phyloP scores from a whole-genome alignment of 2,797 vertebrate species.

The Lateolabrax maculatus region DNA sequence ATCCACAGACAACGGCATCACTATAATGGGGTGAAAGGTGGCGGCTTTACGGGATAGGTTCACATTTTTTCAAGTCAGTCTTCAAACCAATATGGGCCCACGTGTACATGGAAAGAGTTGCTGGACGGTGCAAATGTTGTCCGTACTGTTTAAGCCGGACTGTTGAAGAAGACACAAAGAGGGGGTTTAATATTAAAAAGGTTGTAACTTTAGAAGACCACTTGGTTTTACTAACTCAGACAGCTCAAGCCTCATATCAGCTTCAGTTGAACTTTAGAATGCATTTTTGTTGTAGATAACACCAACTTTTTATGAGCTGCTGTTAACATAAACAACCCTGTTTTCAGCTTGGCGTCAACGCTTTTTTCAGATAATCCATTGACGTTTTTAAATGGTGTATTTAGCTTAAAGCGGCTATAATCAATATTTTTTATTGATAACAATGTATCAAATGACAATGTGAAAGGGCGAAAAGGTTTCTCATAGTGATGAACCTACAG shows the following conservation, averaged over 20 bases:
- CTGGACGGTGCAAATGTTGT: background rate
- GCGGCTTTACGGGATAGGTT: conserved; percentile 5
- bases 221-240: background rate
- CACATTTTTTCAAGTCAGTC: background rate
- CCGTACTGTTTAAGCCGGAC: too few species aligned
- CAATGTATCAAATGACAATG: background rate
- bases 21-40: conserved; percentile 41
- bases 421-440: background rate
- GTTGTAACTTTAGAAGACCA: background rate
- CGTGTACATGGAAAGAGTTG: background rate
- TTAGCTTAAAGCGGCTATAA: background rate
- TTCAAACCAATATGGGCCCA: background rate
- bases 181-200: background rate
- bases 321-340: background rate
- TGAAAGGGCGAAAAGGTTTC: background rate
- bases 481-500: background rate
- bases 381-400: background rate
- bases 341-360: background rate
- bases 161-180: background rate
- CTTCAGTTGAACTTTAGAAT: background rate
- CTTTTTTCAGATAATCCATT: conserved; percentile 3
- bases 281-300: background rate
- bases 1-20: conserved; percentile 36
- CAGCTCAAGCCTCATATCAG: background rate
- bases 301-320: background rate